Conservation (phyloP, 1,140 invertebrate genomes). For the Drosophila jambulina region DNA sequence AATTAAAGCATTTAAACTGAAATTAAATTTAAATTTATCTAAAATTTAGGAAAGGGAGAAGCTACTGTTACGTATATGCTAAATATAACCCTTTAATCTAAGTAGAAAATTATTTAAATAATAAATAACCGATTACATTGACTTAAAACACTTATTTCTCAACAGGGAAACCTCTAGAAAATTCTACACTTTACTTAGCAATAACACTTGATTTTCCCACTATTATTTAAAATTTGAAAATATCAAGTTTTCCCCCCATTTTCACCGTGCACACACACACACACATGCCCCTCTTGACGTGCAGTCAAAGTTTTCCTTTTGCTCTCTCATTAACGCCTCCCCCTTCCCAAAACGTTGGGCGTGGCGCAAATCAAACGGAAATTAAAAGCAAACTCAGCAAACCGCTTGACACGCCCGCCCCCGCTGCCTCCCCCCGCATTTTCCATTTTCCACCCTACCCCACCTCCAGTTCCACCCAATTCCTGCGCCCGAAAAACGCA, state of each 20-base stretch:
- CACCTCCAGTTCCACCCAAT: not conserved
- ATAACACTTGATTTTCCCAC: no score
- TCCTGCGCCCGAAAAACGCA: constrained; percentile 19
- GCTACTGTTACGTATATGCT: not conserved
- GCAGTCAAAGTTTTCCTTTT: constrained; percentile 34
- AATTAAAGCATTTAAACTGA: not conserved
- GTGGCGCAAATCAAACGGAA: constrained; percentile 70
- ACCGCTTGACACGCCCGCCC: constrained; percentile 43
- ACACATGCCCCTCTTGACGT: not conserved
- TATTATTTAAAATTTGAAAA: not conserved
- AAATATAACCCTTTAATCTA: not conserved
- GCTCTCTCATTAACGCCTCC: constrained; percentile 19
- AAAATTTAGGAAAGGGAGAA: not conserved
- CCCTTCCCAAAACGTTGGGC: constrained; percentile 24
- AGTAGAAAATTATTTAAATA: not conserved
- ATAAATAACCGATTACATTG: not conserved
- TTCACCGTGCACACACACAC: constrained; percentile 6
- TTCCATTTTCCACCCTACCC: not conserved
- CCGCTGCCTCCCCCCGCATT: no score
- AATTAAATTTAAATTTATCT: not conserved
- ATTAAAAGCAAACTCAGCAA: constrained; percentile 55
- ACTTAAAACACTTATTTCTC: not conserved
- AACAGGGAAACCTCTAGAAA: not conserved
- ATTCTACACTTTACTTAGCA: not conserved
- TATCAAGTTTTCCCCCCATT: not conserved